phyloP scores from a whole-genome alignment of 2,888 invertebrate genomes.

The Drosophila koepferae region DNA sequence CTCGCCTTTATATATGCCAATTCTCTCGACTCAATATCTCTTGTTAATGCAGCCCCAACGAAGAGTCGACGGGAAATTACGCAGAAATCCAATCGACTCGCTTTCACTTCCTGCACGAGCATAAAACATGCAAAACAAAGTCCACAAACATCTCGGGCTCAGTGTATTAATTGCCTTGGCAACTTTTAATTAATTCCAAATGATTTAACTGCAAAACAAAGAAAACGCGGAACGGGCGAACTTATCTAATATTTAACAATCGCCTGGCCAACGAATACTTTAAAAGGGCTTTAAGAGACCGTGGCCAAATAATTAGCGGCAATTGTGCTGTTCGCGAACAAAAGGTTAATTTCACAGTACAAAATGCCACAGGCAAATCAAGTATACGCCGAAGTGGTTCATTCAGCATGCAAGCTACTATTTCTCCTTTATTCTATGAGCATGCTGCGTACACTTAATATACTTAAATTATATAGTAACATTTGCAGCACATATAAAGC shows the following conservation, averaged over 20 bases:
- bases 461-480: not conserved
- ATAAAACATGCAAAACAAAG: constrained; percentile 1
- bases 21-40: not conserved
- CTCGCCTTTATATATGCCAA: not conserved
- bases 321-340: constrained; percentile 57
- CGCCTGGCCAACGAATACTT: constrained; percentile 54
- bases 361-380: constrained; percentile 18
- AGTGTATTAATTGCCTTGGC: constrained; percentile 54
- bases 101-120: not conserved
- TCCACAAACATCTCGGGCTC: constrained; percentile 28
- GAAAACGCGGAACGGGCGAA: constrained; percentile 39
- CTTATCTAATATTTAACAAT: constrained; percentile 72
- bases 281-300: constrained; percentile 39
- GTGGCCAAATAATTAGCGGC: constrained; percentile 56
- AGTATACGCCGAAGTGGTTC: constrained; percentile 4
- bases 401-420: not conserved
- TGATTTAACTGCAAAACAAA: constrained; percentile 74
- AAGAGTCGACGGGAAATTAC: not conserved
- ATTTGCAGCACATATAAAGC: constrained; percentile 1
- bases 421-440: not conserved
- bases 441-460: not conserved
- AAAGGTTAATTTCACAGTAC: constrained; percentile 59
- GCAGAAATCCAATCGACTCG: not conserved
- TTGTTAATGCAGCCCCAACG: not conserved
- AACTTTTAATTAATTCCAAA: constrained; percentile 77